These are phyloP conservation scores for Phymorhynchus buccinoides DNA, from an alignment of 1,140 invertebrate genomes.

Conservation along the genomic window DNA sequence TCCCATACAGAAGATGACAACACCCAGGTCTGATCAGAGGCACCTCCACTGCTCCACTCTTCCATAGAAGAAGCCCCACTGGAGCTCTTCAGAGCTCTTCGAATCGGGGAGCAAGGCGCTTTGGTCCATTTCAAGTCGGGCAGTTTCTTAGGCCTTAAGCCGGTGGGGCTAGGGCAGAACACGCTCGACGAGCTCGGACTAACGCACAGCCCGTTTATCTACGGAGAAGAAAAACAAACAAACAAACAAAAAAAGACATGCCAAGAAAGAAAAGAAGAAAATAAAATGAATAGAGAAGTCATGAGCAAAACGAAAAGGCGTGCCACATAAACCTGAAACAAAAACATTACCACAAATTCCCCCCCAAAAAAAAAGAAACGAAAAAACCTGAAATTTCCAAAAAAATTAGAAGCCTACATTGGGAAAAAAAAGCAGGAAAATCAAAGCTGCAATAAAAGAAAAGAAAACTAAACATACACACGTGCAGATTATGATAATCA, in stretches of 20 bases:
- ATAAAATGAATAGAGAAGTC: neutral
- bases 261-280: neutral
- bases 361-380: neutral
- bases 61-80: constrained; percentile 72
- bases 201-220: constrained; percentile 87
- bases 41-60: constrained; percentile 69
- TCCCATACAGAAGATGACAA: too few species aligned
- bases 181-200: constrained; percentile 83
- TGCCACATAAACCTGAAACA: neutral
- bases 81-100: constrained; percentile 71
- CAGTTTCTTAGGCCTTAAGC: constrained; percentile 63
- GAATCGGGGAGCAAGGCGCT: constrained; percentile 72
- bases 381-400: neutral
- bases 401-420: neutral
- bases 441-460: neutral
- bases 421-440: neutral
- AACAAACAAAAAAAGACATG: neutral
- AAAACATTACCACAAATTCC: too few species aligned
- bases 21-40: too few species aligned
- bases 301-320: neutral
- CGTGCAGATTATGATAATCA: too few species aligned
- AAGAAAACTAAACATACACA: neutral
- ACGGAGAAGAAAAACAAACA: constrained; percentile 55
- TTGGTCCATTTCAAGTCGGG: constrained; percentile 71
- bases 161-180: constrained; percentile 76